These are phyloP conservation scores for Zele albiditarsus DNA, from an alignment of 2,888 invertebrate species.

Conservation along the genomic window DNA sequence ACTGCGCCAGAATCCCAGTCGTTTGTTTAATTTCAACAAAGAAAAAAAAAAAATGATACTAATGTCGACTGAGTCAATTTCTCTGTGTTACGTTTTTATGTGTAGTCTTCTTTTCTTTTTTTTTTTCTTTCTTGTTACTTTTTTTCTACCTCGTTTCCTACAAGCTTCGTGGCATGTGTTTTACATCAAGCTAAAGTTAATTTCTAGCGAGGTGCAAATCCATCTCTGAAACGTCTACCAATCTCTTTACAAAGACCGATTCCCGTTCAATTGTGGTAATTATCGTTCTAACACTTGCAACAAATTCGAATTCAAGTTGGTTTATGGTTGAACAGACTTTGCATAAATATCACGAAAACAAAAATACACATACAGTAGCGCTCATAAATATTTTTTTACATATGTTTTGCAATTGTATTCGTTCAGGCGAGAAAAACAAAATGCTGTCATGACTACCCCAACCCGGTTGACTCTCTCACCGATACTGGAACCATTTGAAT, in stretches of 20 bases:
- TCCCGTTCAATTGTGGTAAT: neutral
- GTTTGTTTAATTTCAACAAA: neutral
- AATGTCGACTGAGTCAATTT: constrained; percentile 2
- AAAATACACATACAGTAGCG: too few species aligned
- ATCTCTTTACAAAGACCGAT: neutral
- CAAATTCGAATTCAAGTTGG: too few species aligned
- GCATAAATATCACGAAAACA: too few species aligned
- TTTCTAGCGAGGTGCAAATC: neutral
- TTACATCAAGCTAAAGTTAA: neutral
- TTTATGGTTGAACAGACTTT: too few species aligned
- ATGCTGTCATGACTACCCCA: too few species aligned
- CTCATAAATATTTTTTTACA: too few species aligned
- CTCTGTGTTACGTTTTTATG: neutral
- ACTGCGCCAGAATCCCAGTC: neutral
- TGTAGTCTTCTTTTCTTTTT: neutral
- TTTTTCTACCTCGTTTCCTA: neutral
- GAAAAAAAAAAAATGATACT: constrained; percentile 8
- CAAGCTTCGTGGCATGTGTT: neutral
- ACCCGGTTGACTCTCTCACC: too few species aligned
- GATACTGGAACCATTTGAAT: too few species aligned
- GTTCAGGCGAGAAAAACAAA: too few species aligned
- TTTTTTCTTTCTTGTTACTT: neutral
- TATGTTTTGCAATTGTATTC: too few species aligned
- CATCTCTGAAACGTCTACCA: neutral
- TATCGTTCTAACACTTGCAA: neutral